These are phyloP conservation scores for Trachelus iudaicus DNA, from an alignment of 2,888 invertebrate genomes.

Conservation along the genomic window DNA sequence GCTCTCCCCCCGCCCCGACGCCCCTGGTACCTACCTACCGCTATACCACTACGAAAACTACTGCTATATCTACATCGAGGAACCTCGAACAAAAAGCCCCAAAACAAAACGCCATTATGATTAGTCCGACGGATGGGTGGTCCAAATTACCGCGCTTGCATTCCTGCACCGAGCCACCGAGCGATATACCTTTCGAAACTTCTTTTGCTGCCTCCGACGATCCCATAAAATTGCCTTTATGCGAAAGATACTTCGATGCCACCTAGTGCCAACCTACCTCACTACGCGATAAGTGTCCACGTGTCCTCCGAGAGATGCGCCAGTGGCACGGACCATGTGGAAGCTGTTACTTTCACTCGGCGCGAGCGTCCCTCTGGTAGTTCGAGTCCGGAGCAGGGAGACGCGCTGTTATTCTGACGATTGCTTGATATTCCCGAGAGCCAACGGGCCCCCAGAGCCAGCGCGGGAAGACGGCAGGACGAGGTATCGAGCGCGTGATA, in stretches of 20 bases:
- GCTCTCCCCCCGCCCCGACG: constrained; percentile 2
- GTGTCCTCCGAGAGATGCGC: too few relatives aligned
- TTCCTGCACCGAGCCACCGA: constrained; percentile 29
- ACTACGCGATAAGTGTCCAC: background rate
- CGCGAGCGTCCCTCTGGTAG: background rate
- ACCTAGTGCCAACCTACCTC: background rate
- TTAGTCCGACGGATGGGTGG: constrained; percentile 59
- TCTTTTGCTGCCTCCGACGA: background rate
- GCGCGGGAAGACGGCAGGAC: too few relatives aligned
- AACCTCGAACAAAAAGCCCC: constrained; percentile 42
- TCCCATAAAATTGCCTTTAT: constrained; percentile 18
- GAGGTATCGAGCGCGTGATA: background rate
- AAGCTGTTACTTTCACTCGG: background rate
- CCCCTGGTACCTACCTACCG: constrained; percentile 19
- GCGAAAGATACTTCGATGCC: constrained; percentile 31
- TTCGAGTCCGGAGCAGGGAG: background rate
- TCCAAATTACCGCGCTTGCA: constrained; percentile 56
- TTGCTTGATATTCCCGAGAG: background rate
- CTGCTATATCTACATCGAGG: background rate
- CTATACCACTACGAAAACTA: constrained; percentile 6
- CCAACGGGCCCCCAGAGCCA: background rate
- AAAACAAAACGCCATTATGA: constrained; percentile 62
- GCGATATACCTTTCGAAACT: background rate
- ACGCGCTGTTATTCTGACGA: background rate
- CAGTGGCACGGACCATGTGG: background rate